phyloP scores from a whole-genome alignment of 2,888 invertebrate species.

The Proisotoma minuta region DNA sequence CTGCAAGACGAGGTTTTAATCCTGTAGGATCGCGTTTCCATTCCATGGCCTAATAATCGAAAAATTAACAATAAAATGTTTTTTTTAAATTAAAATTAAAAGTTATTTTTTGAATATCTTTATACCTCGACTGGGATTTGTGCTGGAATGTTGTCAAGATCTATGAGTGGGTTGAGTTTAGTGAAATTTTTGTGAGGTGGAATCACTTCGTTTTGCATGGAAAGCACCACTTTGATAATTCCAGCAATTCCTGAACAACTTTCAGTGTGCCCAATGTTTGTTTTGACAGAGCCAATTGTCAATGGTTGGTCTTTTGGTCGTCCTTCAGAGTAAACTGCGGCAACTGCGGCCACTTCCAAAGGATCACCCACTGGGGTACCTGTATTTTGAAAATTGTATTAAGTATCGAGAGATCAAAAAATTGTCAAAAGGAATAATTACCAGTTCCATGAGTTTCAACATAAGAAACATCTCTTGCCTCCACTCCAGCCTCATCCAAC shows the following conservation, averaged over 20 bases:
- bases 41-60: no score
- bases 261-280: conserved; percentile 36
- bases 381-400: no score
- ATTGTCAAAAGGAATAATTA: no score
- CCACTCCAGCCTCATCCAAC: conserved; percentile 11
- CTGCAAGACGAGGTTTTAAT: conserved; percentile 16
- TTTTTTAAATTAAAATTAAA: no score
- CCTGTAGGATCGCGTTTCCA: neutral
- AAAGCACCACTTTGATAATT: conserved; percentile 28
- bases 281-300: conserved; percentile 35
- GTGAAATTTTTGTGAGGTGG: conserved; percentile 29
- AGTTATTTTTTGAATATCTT: no score
- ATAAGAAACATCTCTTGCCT: conserved; percentile 10
- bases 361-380: conserved; percentile 30
- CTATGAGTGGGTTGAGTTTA: conserved; percentile 28
- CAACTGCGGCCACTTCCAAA: conserved; percentile 28
- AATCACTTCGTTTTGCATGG: conserved; percentile 26
- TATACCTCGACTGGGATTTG: conserved; percentile 27
- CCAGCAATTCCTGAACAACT: conserved; percentile 32
- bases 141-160: conserved; percentile 30
- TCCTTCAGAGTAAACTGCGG: conserved; percentile 18
- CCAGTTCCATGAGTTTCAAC: conserved; percentile 28
- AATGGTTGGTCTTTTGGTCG: conserved; percentile 3
- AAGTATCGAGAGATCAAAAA: no score
- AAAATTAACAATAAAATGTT: no score